phyloP scores from a whole-genome alignment of 2,797 vertebrate genomes.

The Lophotriccus pileatus region DNA sequence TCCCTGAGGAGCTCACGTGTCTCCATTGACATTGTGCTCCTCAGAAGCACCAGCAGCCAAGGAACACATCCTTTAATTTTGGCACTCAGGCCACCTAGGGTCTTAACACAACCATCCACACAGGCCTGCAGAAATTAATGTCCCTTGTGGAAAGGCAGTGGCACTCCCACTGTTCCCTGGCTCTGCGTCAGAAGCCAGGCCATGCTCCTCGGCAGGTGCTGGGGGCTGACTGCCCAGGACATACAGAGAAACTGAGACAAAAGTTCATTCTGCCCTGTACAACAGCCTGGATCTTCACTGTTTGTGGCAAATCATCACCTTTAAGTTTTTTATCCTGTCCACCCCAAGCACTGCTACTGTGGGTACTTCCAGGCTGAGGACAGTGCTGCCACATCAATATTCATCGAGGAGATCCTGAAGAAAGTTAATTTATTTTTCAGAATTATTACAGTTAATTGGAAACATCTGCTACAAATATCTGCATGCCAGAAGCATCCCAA shows the following conservation, averaged over 20 bases:
- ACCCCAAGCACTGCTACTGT: rapidly evolving
- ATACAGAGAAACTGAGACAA: not conserved
- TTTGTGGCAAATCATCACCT: rapidly evolving
- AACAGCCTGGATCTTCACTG: not conserved
- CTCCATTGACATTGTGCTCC: not conserved
- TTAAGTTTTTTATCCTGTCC: not conserved
- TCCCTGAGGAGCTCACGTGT: rapidly evolving
- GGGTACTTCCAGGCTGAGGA: not conserved
- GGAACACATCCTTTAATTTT: not conserved
- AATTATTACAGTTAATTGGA: slow-evolving; percentile 53
- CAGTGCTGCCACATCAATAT: not conserved
- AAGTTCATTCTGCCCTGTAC: not conserved
- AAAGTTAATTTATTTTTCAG: slow-evolving; percentile 38
- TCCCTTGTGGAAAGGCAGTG: rapidly evolving
- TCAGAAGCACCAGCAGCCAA: not conserved
- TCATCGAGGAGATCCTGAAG: not conserved
- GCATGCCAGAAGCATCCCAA: slow-evolving; percentile 33
- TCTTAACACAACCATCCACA: not conserved
- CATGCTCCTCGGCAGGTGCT: rapidly evolving
- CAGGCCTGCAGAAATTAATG: not conserved
- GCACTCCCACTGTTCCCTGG: not conserved
- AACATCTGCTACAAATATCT: slow-evolving; percentile 51
- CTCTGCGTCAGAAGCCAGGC: rapidly evolving
- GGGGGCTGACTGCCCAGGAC: not conserved
- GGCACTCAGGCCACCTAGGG: not conserved